These are phyloP conservation scores for Rhinichthys klamathensis DNA, from an alignment of 2,113 vertebrate species.

Conservation along the genomic window DNA sequence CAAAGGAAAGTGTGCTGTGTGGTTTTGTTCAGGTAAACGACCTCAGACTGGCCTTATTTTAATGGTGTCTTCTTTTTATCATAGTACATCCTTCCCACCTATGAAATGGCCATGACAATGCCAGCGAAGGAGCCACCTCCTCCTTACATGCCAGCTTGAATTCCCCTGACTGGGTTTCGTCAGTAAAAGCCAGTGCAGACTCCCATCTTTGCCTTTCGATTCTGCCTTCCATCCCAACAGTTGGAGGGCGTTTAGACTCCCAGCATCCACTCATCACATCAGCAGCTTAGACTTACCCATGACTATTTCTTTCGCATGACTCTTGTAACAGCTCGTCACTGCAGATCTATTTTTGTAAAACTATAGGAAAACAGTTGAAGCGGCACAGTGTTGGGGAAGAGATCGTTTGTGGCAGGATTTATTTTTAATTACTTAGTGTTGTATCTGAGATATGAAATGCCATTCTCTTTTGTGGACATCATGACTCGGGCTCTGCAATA, in stretches of 20 bases:
- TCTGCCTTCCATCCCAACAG: constrained; percentile 41
- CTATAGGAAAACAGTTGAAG: constrained; percentile 32
- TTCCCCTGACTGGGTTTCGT: not conserved
- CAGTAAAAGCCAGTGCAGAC: constrained; percentile 53
- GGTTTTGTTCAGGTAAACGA: not conserved
- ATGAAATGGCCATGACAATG: constrained; percentile 99
- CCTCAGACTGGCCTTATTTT: not conserved
- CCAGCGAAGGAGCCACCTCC: constrained; percentile 92
- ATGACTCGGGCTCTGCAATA: constrained; percentile 46
- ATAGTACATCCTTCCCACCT: constrained; percentile 94
- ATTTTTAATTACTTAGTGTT: constrained; percentile 16
- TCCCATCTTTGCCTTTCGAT: constrained; percentile 58
- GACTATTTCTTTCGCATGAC: constrained; percentile 55
- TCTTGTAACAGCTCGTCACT: constrained; percentile 46
- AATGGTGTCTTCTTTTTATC: constrained; percentile 35
- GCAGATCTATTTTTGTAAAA: constrained; percentile 61
- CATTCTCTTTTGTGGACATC: constrained; percentile 20
- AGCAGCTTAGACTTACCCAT: constrained; percentile 53
- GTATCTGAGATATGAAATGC: constrained; percentile 30
- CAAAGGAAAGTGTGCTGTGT: not conserved
- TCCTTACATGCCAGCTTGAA: constrained; percentile 83
- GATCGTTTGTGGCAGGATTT: constrained; percentile 2
- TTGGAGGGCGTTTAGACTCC: constrained; percentile 32
- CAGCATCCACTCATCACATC: constrained; percentile 39
- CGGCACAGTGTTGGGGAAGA: not conserved